Conservation (phyloP, 2,113 vertebrate genomes). For the Oncorhynchus gorbuscha region DNA sequence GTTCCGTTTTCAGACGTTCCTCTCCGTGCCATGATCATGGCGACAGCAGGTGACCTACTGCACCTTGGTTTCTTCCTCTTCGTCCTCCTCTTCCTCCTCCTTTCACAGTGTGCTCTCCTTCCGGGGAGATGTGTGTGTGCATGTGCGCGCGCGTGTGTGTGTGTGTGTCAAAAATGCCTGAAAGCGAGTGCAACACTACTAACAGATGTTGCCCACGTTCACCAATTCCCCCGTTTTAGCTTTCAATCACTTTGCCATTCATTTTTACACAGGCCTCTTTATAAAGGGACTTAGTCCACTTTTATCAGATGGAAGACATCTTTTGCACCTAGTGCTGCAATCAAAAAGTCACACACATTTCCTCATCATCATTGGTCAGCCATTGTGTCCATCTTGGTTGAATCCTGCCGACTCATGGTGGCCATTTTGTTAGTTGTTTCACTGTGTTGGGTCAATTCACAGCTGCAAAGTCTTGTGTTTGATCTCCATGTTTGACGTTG, state of each 20-base stretch:
- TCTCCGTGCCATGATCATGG: constrained; percentile 96
- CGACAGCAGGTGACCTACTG: constrained; percentile 95
- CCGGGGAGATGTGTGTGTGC: constrained; percentile 38
- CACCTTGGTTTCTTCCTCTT: constrained; percentile 69
- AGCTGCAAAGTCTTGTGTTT: not conserved
- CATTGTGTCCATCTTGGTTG: constrained; percentile 4
- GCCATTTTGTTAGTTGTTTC: constrained; percentile 13
- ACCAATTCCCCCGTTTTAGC: not conserved
- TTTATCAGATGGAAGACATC: not conserved
- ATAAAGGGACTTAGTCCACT: not conserved
- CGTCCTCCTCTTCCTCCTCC: constrained; percentile 23
- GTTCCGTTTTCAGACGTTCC: constrained; percentile 86
- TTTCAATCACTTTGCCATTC: not conserved
- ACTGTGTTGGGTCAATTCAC: not conserved
- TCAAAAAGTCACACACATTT: not conserved
- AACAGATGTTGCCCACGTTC: not conserved
- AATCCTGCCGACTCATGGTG: not conserved
- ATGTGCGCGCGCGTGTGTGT: too few species aligned
- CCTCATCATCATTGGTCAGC: not conserved
- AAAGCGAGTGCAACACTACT: constrained; percentile 10
- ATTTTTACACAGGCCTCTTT: not conserved
- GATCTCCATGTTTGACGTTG: not conserved
- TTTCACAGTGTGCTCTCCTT: constrained; percentile 50
- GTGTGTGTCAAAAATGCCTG: not conserved
- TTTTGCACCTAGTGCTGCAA: not conserved